Base-by-base conservation (phyloP, 2,888 invertebrate species). In the Brachypalpus laphriformis region DNA sequence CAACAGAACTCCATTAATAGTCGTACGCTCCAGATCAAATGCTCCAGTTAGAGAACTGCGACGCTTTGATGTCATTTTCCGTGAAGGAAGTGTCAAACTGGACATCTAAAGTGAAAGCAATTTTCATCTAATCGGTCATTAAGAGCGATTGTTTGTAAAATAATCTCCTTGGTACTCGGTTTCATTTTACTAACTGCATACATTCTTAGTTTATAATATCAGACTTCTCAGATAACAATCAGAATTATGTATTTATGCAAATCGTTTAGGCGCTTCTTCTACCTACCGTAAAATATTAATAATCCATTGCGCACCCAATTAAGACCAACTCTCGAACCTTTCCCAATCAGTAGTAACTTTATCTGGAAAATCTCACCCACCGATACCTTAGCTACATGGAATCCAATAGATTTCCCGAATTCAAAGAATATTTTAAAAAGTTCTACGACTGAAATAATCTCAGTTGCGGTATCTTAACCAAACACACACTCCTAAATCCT, bases 291-390 rank as follows among this genome's bases (percentile, higher is more conserved):
- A 22, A 63, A 70, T 70, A 74, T 75, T 66, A 47, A 81, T 45
- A 81, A 81, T 54, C 81, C 66, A 75, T 81, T 81, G 66, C 66
- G 45, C 65, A 47, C 71, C 54, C 81, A 81, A 77, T 82, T 65
- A 57, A 71, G 71, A 77, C 5, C 59, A 40, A 45, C 28, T 49
- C 40, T 56, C 31, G 63, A 56, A 59, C 68, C 61, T 47, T 49
- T 72, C 65, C 37, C 59, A 74, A 40, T 49, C 47, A 54, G 40
- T 42, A 65, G 37, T 57, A n/a, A 34, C 16, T 14, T 57, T 71
- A 82, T 82, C 78, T 49, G 56, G 20, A 31, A 51, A 66, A 66
- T 74, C 68, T 68, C 74, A 59, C 54, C 68, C 59, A 18, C 40
- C 28, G 42, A 31, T 9, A 18, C 51, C 8, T 42, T 9, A 3